phyloP scores from a whole-genome alignment of 2,888 invertebrate species.

The Marronus borbonicus region DNA sequence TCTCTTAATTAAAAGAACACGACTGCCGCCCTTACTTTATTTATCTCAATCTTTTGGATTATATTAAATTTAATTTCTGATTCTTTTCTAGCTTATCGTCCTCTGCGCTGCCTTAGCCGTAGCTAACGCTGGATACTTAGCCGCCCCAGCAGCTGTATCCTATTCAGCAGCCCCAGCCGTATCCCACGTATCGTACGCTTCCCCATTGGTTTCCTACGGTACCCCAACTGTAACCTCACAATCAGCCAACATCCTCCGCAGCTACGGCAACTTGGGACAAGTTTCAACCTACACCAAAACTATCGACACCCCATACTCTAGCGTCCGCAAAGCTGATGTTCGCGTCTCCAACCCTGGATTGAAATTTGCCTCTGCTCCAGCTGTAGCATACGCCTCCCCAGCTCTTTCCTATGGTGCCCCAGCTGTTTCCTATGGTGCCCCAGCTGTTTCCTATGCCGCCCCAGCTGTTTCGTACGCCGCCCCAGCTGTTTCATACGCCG shows the following conservation, averaged over 20 bases:
- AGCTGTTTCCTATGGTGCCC: slow-evolving; percentile 60
- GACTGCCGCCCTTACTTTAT: too few species aligned
- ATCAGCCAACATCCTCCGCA: slow-evolving; percentile 76
- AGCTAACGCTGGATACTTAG: slow-evolving; percentile 75
- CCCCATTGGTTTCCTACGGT: slow-evolving; percentile 58
- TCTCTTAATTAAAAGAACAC: too few species aligned
- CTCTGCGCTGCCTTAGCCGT: slow-evolving; percentile 74
- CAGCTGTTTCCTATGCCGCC: slow-evolving; percentile 62
- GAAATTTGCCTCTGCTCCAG: slow-evolving; percentile 59
- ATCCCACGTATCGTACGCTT: slow-evolving; percentile 57
- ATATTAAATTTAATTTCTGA: slow-evolving; percentile 4
- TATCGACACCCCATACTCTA: slow-evolving; percentile 82
- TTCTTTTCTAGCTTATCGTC: slow-evolving; percentile 70
- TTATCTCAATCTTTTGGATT: too few species aligned
- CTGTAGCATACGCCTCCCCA: slow-evolving; percentile 60
- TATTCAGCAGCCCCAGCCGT: slow-evolving; percentile 71
- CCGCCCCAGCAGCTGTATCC: slow-evolving; percentile 66
- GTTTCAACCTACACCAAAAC: slow-evolving; percentile 80
- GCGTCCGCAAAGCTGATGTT: slow-evolving; percentile 80
- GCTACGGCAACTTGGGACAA: slow-evolving; percentile 80
- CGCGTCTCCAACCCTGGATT: slow-evolving; percentile 80
- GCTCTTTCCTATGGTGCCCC: slow-evolving; percentile 63
- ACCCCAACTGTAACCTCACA: slow-evolving; percentile 74
- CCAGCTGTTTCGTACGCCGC: slow-evolving; percentile 59
- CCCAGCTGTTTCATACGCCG: slow-evolving; percentile 59